Conservation (phyloP, 2,888 invertebrate species). For the Molanna angustata region DNA sequence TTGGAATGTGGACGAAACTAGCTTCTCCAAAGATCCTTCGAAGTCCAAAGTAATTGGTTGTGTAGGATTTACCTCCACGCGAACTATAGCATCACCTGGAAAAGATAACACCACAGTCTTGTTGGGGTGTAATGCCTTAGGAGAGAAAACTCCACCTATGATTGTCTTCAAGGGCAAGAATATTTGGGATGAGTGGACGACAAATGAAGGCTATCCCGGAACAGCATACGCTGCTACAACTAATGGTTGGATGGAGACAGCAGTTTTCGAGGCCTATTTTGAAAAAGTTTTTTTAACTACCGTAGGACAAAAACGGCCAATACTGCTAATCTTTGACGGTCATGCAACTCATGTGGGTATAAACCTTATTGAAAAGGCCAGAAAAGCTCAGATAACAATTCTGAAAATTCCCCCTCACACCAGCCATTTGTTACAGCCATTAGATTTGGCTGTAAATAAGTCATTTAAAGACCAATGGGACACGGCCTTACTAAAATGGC, state of each 20-base stretch:
- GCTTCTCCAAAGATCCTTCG: conserved; percentile 7
- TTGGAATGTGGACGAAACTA: conserved; percentile 5
- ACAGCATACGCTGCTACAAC: conserved; percentile 37
- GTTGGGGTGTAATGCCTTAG: conserved; percentile 4
- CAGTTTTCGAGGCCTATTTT: conserved; percentile 10
- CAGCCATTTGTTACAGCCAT: conserved; percentile 1
- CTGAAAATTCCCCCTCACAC: conserved; percentile 1
- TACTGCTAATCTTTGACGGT: conserved; percentile 10
- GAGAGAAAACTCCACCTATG: conserved; percentile 30
- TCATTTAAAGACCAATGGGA: conserved; percentile 3
- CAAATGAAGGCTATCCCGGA: conserved; percentile 29
- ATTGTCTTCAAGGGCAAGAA: conserved; percentile 33
- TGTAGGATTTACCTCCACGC: conserved; percentile 5
- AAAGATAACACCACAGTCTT: not conserved
- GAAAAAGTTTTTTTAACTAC: conserved; percentile 6
- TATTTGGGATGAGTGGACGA: conserved; percentile 36
- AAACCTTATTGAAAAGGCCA: not conserved
- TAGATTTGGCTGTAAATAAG: conserved; percentile 4
- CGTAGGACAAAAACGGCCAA: conserved; percentile 35
- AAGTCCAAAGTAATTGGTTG: conserved; percentile 5
- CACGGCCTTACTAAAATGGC: not conserved
- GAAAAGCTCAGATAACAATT: not conserved
- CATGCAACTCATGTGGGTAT: conserved; percentile 10
- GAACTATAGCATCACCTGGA: not conserved
- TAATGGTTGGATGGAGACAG: conserved; percentile 37